These are phyloP conservation scores for Propithecus deckenii DNA, from an alignment of 2,797 vertebrate genomes.

Conservation along the genomic window DNA sequence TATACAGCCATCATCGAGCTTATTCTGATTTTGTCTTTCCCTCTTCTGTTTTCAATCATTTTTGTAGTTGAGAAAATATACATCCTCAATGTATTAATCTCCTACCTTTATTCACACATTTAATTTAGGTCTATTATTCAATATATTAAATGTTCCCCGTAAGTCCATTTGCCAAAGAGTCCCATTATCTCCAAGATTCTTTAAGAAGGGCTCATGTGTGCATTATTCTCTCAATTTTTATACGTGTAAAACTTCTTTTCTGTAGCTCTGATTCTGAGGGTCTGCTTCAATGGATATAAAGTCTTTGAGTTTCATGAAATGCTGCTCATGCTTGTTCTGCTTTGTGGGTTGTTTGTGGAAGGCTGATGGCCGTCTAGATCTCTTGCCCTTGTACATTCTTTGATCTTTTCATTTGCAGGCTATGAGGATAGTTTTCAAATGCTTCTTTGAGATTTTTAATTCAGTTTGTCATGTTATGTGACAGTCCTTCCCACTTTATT, in stretches of 20 bases:
- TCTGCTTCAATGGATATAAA: background rate
- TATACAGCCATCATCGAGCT: background rate
- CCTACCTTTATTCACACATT: background rate
- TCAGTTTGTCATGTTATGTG: background rate
- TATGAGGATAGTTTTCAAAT: background rate
- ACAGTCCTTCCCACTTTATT: background rate
- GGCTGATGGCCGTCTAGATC: background rate
- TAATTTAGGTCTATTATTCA: background rate
- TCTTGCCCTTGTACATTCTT: background rate
- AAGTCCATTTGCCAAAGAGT: background rate
- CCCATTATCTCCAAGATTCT: background rate
- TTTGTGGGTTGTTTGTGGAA: background rate
- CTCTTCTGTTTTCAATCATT: background rate
- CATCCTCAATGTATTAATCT: background rate
- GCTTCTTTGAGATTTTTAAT: background rate
- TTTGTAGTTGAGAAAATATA: background rate
- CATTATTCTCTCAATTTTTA: background rate
- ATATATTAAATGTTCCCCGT: background rate
- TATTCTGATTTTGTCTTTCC: background rate
- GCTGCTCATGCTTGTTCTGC: accelerated
- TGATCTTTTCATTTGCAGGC: background rate
- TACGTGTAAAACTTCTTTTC: background rate
- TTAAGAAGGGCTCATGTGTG: background rate
- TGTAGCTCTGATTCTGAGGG: background rate
- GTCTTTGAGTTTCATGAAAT: background rate